These are phyloP conservation scores for Columba janthina DNA, from an alignment of 2,113 vertebrate genomes.

Conservation along the genomic window DNA sequence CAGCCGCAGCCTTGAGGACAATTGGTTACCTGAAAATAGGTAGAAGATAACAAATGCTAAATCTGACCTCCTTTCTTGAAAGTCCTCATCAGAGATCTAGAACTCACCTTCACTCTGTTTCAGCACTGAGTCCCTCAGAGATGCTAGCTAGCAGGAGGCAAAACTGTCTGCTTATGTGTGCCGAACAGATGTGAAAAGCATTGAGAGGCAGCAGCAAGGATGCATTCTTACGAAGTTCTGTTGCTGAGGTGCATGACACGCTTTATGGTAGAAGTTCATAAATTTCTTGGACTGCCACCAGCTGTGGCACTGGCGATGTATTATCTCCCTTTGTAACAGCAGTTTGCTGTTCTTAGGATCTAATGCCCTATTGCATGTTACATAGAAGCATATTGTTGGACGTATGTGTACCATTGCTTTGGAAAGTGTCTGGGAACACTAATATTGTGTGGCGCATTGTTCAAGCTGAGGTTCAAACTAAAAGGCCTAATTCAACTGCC, in stretches of 20 bases:
- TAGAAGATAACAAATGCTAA: neutral
- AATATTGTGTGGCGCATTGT: neutral
- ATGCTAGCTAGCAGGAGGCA: neutral
- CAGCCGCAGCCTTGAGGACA: neutral
- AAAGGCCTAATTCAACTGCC: neutral
- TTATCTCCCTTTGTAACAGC: neutral
- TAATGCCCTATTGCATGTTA: neutral
- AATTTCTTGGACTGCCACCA: neutral
- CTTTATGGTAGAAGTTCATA: neutral
- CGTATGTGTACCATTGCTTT: neutral
- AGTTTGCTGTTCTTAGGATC: neutral
- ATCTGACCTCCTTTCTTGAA: neutral
- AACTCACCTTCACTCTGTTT: neutral
- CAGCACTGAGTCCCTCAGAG: neutral
- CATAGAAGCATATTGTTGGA: neutral
- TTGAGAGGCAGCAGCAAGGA: neutral
- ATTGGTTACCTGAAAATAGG: neutral
- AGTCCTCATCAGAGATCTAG: neutral
- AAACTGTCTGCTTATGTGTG: neutral
- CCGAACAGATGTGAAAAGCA: neutral
- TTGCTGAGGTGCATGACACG: neutral
- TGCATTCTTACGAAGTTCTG: neutral
- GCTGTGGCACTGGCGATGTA: neutral
- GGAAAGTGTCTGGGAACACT: neutral
- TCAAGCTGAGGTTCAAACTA: neutral